A percentile compares a stretch with the other conserved stretches of the same genome.
Evolutionary conservation across 2,113 vertebrate species (phyloP).

Genomic region (Malurus melanocephalus): DNA sequence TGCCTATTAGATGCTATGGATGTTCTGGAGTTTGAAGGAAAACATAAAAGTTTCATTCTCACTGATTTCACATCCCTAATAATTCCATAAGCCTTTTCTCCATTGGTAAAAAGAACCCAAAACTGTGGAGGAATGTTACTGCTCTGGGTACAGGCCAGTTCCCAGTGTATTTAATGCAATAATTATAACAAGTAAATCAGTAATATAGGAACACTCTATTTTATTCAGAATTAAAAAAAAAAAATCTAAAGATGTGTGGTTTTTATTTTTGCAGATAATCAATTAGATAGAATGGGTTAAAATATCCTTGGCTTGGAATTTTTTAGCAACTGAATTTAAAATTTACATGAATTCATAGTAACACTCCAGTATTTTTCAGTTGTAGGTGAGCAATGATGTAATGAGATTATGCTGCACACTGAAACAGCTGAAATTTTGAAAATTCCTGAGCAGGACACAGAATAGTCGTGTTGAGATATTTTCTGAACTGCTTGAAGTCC

Average conservation of each 20-base stretch:
- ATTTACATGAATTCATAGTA: background rate
- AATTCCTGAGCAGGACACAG: background rate
- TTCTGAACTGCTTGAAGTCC: background rate
- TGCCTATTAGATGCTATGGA: background rate
- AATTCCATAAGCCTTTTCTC: background rate
- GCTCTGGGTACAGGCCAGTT: background rate
- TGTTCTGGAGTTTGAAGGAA: background rate
- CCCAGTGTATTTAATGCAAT: background rate
- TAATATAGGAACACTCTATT: background rate
- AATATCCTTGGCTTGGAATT: background rate
- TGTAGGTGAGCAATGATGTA: background rate
- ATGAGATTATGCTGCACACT: background rate
- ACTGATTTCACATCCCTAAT: background rate
- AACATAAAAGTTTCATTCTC: background rate
- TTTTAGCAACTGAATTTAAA: background rate
- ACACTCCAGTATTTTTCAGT: background rate
- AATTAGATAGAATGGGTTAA: background rate
- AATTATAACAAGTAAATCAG: background rate
- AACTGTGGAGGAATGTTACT: background rate
- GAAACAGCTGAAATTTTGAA: background rate
- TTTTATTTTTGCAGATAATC: background rate
- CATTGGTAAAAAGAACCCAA: background rate
- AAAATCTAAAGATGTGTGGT: rapidly evolving
- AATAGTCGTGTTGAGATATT: background rate
- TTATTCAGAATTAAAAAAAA: background rate